Base-by-base conservation (phyloP, 2,888 invertebrate genomes). In the Macropis europaea region DNA sequence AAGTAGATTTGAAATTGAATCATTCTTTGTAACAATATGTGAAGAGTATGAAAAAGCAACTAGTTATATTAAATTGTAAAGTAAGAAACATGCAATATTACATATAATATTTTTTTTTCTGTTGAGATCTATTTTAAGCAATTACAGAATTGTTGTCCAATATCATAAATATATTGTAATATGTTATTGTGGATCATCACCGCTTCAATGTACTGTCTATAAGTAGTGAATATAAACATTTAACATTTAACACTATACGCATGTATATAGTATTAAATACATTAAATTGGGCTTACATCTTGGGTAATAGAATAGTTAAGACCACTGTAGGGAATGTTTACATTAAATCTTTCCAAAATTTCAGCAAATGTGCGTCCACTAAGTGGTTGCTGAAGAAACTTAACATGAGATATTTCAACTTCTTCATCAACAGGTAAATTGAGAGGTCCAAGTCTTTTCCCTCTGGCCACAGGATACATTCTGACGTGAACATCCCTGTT, bases 251-350 rank as follows among this genome's bases (percentile, higher is more conserved):
- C 22, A 24, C 32, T 9, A 40, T 13, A 52, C 24, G 53, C 26
- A 24, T 38, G 34, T 30, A n/a, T 45, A 73, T 5, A 61, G 19
- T 61, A 32, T 45, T 43, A 50, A 38, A 38, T 42, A 43, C 7
- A 53, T 26, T 1, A 30, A 69, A 48, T 45, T 53, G 59, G 87
- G 68, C 95, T 93, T 92, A 98, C 98, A 91, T 99, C 99, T 92
- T 97, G 97, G 22, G 97, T 97, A 76, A 97, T 95, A 80, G 99
- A 97, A 91, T 99, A 98, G 77, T 97, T 94, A 52, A 99, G 94
- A 17, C 99, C 99, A 90, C 97, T 98, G 91, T 99, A 99, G 2
- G 99, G 97, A 84, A 99, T 94, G 90, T 99, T 99, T 50, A 97
- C 96, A 91, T 99, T 99, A 91, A 99, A 99, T 71, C 99, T 92